A percentile compares a stretch with the other conserved stretches of the same genome.
Evolutionary conservation across 1,140 invertebrate genomes (phyloP).

Genomic region (Pogonognathellus flavescens): DNA sequence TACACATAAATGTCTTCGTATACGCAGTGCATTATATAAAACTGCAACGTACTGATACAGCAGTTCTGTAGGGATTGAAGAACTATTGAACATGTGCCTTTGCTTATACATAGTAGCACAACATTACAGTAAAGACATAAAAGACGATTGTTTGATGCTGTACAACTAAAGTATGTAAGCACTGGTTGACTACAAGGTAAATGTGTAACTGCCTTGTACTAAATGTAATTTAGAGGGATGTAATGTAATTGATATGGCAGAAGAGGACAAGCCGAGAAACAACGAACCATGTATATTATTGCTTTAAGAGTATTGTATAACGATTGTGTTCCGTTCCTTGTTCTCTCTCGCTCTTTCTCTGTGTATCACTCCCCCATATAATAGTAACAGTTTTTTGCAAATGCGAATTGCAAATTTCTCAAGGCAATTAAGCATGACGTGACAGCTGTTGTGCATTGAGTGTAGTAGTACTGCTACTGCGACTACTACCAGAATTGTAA

Average conservation of each 20-base stretch:
- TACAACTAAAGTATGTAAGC: too few species aligned
- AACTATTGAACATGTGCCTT: too few species aligned
- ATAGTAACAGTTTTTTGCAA: constrained; percentile 10
- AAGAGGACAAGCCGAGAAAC: background rate
- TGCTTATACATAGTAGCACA: too few species aligned
- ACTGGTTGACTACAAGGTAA: background rate
- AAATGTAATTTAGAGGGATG: background rate
- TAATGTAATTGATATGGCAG: background rate
- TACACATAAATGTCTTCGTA: too few species aligned
- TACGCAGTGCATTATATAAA: too few species aligned
- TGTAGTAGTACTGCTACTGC: background rate
- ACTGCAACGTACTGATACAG: too few species aligned
- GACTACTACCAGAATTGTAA: background rate
- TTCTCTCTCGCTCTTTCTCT: background rate
- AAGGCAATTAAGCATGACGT: constrained; percentile 43
- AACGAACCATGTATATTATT: too few species aligned
- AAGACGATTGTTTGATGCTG: too few species aligned
- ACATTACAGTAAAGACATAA: too few species aligned
- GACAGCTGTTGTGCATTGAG: constrained; percentile 3
- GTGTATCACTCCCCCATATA: too few species aligned
- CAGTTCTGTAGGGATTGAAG: too few species aligned
- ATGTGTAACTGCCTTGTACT: constrained; percentile 9
- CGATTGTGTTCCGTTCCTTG: background rate
- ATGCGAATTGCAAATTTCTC: constrained; percentile 38
- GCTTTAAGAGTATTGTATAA: background rate